Percentiles rank a stretch among this genome's conserved stretches.
Conservation (phyloP, 2,888 invertebrate species). For the Aspidapion aeneum region DNA sequence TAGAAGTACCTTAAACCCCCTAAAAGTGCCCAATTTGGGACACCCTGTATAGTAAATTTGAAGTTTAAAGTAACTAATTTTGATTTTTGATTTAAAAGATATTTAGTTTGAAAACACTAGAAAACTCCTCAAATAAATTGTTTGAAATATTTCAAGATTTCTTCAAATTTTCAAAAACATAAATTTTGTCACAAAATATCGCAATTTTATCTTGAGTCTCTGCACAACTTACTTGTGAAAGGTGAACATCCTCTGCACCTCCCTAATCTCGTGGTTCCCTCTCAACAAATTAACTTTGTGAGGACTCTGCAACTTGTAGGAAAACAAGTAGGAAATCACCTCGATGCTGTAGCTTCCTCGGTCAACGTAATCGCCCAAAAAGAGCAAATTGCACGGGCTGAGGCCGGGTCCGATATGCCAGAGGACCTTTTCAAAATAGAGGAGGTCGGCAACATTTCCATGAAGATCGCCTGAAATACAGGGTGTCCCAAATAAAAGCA, state of each 20-base stretch:
- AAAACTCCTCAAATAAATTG: no score
- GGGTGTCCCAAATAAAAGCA: no score
- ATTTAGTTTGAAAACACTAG: no score
- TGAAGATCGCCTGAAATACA: conserved; percentile 69
- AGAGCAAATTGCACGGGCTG: conserved; percentile 61
- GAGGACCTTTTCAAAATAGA: conserved; percentile 64
- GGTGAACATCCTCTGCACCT: conserved; percentile 69
- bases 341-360: conserved; percentile 66
- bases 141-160: no score
- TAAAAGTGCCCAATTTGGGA: no score
- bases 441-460: conserved; percentile 66
- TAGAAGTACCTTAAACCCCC: no score
- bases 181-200: no score
- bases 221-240: conserved; percentile 61
- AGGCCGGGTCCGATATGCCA: conserved; percentile 67
- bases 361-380: conserved; percentile 77
- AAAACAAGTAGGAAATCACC: conserved; percentile 66
- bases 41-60: no score
- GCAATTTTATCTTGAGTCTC: no score
- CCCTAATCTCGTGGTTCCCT: conserved; percentile 75
- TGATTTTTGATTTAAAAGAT: no score
- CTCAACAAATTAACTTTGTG: conserved; percentile 60
- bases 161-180: no score
- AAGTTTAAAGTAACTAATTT: no score
- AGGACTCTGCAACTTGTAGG: conserved; percentile 66